These are phyloP conservation scores for Menidia beryllina DNA, from an alignment of 2,113 vertebrate species.

Conservation along the genomic window DNA sequence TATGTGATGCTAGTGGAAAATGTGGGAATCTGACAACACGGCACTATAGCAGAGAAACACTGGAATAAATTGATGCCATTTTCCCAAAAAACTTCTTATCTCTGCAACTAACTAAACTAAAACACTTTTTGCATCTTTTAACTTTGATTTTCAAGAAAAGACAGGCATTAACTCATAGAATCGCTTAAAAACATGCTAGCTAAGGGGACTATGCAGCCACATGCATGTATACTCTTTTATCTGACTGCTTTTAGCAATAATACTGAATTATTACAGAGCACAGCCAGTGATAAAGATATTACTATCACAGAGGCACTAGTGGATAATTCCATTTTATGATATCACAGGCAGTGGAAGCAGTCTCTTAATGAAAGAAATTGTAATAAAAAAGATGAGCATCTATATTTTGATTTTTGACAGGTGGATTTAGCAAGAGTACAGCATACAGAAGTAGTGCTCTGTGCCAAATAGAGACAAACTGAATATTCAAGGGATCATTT, in stretches of 20 bases:
- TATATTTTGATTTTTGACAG: slow-evolving; percentile 59
- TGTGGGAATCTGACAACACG: slow-evolving; percentile 16
- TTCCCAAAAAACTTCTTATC: slow-evolving; percentile 21
- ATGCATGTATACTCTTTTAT: slow-evolving; percentile 6
- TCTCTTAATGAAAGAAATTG: slow-evolving; percentile 44
- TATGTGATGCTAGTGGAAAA: slow-evolving; percentile 32
- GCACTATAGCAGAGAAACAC: slow-evolving; percentile 13
- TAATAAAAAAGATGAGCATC: slow-evolving; percentile 44
- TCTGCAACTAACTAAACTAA: not conserved
- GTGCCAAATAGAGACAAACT: slow-evolving; percentile 48
- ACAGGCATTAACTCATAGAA: not conserved
- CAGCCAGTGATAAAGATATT: slow-evolving; percentile 25
- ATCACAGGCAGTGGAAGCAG: slow-evolving; percentile 17
- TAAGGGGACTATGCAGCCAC: not conserved
- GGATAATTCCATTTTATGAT: slow-evolving; percentile 30
- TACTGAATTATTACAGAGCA: slow-evolving; percentile 24
- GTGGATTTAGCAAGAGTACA: slow-evolving; percentile 47
- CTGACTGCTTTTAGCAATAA: slow-evolving; percentile 23
- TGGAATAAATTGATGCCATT: slow-evolving; percentile 23
- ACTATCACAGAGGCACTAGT: slow-evolving; percentile 30
- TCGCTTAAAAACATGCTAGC: not conserved
- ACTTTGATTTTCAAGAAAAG: not conserved
- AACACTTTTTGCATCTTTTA: not conserved
- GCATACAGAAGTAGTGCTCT: slow-evolving; percentile 24
- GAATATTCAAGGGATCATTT: slow-evolving; percentile 52